Base-by-base conservation (phyloP, 2,888 invertebrate species). In the Prionchulus punctatus region DNA sequence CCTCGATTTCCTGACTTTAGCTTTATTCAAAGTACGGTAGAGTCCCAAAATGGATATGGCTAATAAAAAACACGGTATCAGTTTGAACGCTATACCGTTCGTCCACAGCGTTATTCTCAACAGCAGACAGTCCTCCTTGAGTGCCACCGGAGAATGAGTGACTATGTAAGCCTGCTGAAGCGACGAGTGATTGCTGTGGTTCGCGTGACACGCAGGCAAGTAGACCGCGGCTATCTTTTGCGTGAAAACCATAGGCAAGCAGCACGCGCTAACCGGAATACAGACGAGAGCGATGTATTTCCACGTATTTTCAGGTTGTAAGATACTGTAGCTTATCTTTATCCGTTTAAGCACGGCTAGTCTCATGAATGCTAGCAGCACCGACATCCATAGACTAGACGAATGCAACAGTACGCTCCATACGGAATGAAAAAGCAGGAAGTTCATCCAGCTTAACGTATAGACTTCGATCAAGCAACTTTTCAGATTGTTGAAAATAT, bases 361-460 rank as follows among this genome's bases (percentile, higher is more conserved):
- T 2, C 55, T 30, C 3, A 55, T 7, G 12, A 49, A 18, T 23
- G 55, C 55, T 26, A 55, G 23, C 2, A 49, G 2, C 23, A 45
- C 48, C 2, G 49, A 27, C 45, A 55, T 25, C 55, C 55, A 55
- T 2, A 55, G 31, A 21, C 48, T 48, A 25, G 23, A 1, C 18
- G 48, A 23, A 25, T 55, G 55, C 2, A 55, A 31, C 25, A 30
- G 23, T 15, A 18, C 28, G 21, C 21, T 50, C 50, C 15, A 25
- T 4, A 50, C 4, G 23, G 15, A 25, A 43, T 57, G 57, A 43
- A 57, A 30, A 18, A 53, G 53, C 2, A 57, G 28, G 48, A 45
- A 57, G 18, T 42, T 25, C 30, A 53, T 43, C 57, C 57, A 57
- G 36, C 21, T 15, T 21, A 28, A 55, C 2, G 53, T 55, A 28